Evolutionary conservation across 2,797 vertebrate species (phyloP), one percentile per base, ranked within the genome.

Genomic region (Rhyacichthys aspro): DNA sequence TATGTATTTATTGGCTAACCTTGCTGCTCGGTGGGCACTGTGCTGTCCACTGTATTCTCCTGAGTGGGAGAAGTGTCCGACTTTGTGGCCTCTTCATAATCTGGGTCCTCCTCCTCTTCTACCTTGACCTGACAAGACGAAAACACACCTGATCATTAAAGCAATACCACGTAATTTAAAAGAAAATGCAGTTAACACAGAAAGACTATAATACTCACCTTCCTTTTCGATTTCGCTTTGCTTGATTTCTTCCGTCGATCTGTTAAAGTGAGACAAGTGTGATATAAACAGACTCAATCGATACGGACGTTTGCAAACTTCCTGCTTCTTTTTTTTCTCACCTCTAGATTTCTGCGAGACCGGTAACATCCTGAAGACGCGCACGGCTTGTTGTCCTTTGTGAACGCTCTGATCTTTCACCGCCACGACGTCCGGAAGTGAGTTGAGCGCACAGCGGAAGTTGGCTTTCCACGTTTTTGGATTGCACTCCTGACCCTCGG

Each of bases 391-490:
- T 54, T 94, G 95, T 37, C 98, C 98, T 81, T 95, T 98, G 88
- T 97, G 95, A 59, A 96, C 19, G 67, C 97, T 98, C 79, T 79
- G 92, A 77, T 95, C 92, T 79, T 98, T 99, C 63, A 99, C 94
- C 81, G 99, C 96, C 70, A 96, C 91, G 0, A 99, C 96, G 84
- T 99, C 98, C 0, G 96, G 95, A 48, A 99, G 88, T 0, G 97
- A 98, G 70, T 99, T 98, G 95, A 99, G 96, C 3, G 98, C 98
- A 41, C 97, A 99, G 38, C 97, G 96, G 61, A 99, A 99, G 78
- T 99, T 99, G 11, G 98, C 96, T 81, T 99, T 99, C 98, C 98
- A 99, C 0, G 95, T 99, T 88, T 99, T 99, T 0, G 97, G 94
- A 71, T 98, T 96, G 0, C 90, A 64, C 42, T 80, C 78, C 64